Evolutionary conservation across 2,797 vertebrate genomes (phyloP).

Genomic region (Hydrophis major): DNA sequence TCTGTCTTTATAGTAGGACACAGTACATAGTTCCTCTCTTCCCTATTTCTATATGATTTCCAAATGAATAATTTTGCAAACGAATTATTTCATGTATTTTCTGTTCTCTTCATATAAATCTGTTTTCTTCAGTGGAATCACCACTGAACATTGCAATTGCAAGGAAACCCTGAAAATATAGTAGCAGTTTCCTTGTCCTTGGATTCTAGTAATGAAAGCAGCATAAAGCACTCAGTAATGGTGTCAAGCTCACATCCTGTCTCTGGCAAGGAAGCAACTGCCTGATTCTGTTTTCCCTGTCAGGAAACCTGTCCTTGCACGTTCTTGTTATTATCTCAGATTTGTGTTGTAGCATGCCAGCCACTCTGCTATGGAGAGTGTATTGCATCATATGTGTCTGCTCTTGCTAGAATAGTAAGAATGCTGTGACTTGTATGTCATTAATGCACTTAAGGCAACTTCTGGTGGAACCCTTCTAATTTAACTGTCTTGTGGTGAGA

Average conservation of each 20-base stretch:
- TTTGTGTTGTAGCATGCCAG: not conserved
- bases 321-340: not conserved
- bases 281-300: not conserved
- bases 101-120: not conserved
- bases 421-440: not conserved
- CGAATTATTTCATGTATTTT: not conserved
- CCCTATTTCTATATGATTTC: not conserved
- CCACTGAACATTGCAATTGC: not conserved
- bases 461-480: not conserved
- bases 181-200: not conserved
- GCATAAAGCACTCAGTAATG: not conserved
- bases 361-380: not conserved
- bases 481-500: not conserved
- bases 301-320: not conserved
- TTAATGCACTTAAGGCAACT: not conserved
- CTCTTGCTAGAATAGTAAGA: not conserved
- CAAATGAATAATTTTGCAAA: not conserved
- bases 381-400: not conserved
- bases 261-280: not conserved
- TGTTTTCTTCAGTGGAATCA: not conserved
- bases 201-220: not conserved
- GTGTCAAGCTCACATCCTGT: not conserved
- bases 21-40: not conserved
- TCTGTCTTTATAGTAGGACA: not conserved
- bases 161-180: not conserved